Evolutionary conservation across 2,113 vertebrate species (phyloP).

Genomic region (Nerophis ophidion): DNA sequence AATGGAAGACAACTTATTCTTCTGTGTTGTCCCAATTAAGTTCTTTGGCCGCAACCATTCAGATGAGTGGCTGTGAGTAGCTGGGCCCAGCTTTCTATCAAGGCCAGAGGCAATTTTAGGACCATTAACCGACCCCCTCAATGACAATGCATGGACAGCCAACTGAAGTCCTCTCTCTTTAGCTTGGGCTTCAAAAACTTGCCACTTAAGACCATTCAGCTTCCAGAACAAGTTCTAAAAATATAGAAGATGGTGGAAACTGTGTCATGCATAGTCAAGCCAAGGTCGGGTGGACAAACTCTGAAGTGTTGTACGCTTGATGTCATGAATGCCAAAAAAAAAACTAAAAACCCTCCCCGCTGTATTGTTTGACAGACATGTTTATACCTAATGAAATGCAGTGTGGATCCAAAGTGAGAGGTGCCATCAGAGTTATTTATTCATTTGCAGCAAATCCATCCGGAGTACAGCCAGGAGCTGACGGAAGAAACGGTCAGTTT

Average conservation of each 20-base stretch:
- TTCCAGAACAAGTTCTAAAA: conserved; percentile 36
- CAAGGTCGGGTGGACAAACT: conserved; percentile 48
- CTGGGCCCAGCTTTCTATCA: conserved; percentile 21
- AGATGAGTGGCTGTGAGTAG: conserved; percentile 15
- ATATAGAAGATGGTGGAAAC: conserved; percentile 35
- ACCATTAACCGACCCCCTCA: conserved; percentile 30
- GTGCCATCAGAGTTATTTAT: conserved; percentile 61
- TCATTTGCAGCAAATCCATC: conserved; percentile 54
- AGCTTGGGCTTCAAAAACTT: conserved; percentile 37
- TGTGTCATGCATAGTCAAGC: conserved; percentile 38
- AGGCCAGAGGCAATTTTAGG: conserved; percentile 28
- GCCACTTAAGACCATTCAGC: conserved; percentile 52
- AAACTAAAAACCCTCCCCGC: conserved; percentile 35
- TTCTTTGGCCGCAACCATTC: conserved; percentile 1
- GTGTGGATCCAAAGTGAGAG: conserved; percentile 52
- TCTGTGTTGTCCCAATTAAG: conserved; percentile 20
- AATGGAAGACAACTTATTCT: conserved; percentile 35
- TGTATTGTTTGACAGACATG: conserved; percentile 59
- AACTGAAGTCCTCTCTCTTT: conserved; percentile 42
- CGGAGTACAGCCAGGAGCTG: conserved; percentile 54
- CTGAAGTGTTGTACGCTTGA: conserved; percentile 14
- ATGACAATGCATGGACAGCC: conserved; percentile 23
- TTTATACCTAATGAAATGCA: conserved; percentile 61
- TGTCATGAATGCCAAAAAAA: conserved; percentile 41
- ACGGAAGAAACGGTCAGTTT: conserved; percentile 40